Evolutionary conservation across 2,888 invertebrate genomes (phyloP).

Genomic region (Adelognathus sp.): DNA sequence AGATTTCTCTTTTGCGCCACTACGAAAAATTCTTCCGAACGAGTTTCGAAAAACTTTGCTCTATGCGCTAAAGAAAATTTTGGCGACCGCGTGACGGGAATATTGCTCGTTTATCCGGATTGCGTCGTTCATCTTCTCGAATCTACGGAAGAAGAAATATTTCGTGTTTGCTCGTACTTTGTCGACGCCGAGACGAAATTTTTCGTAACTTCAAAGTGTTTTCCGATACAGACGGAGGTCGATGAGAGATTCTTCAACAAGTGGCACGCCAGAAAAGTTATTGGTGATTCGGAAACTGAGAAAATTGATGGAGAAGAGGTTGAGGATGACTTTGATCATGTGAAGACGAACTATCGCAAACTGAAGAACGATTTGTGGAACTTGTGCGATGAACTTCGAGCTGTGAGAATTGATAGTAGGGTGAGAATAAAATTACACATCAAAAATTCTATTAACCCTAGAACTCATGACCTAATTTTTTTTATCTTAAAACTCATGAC

Average conservation of each 20-base stretch:
- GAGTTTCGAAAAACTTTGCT: constrained; percentile 40
- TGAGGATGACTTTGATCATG: constrained; percentile 34
- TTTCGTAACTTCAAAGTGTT: constrained; percentile 48
- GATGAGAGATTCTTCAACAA: constrained; percentile 59
- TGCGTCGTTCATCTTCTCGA: constrained; percentile 58
- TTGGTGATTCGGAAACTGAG: background rate
- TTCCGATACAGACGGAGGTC: constrained; percentile 54
- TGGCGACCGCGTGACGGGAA: constrained; percentile 53
- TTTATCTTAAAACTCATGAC: too few species aligned
- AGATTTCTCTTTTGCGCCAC: constrained; percentile 57
- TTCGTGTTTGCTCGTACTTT: constrained; percentile 47
- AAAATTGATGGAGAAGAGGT: background rate
- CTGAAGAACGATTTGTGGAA: constrained; percentile 46
- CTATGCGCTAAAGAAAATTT: constrained; percentile 49
- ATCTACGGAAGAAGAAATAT: constrained; percentile 58
- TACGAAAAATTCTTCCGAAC: constrained; percentile 38
- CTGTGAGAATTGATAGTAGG: constrained; percentile 25
- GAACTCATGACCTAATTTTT: too few species aligned
- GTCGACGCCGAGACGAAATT: constrained; percentile 30
- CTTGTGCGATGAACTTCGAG: constrained; percentile 54
- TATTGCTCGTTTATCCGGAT: constrained; percentile 56
- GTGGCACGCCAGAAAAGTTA: constrained; percentile 54
- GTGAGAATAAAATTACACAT: constrained; percentile 44
- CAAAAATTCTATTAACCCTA: too few species aligned
- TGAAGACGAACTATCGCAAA: constrained; percentile 33